phyloP scores from a whole-genome alignment of 2,797 vertebrate genomes.

The Danio kyathit region DNA sequence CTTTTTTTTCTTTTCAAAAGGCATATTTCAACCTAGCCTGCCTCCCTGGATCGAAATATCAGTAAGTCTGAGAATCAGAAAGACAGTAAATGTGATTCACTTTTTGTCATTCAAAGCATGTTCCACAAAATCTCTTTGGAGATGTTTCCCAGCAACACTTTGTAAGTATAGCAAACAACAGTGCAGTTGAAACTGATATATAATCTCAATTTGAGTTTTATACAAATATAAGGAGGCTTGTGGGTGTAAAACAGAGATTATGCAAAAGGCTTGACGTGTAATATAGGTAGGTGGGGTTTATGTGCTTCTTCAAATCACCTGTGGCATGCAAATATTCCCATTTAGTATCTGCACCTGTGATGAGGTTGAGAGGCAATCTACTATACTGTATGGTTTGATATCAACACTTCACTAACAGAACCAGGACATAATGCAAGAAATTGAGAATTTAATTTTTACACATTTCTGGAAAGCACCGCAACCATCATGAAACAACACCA shows the following conservation, averaged over 20 bases:
- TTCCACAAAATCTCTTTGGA: constrained; percentile 11
- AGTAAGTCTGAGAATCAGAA: too few relatives aligned
- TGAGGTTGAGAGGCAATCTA: not conserved
- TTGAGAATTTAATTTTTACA: not conserved
- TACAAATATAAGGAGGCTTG: not conserved
- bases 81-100: not conserved
- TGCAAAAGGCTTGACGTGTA: constrained; percentile 20
- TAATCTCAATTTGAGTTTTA: not conserved
- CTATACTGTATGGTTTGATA: constrained; percentile 1
- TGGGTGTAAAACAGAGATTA: not conserved
- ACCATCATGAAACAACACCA: constrained; percentile 22
- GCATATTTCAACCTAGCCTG: too few relatives aligned
- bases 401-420: not conserved
- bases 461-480: constrained; percentile 9
- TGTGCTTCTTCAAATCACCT: constrained; percentile 33
- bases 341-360: constrained; percentile 45
- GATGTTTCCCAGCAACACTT: constrained; percentile 9
- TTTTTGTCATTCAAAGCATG: not conserved
- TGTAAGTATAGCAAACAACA: not conserved
- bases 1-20: too few relatives aligned
- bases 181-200: not conserved
- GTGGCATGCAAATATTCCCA: constrained; percentile 43
- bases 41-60: too few relatives aligned
- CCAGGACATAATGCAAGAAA: constrained; percentile 14
- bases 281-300: constrained; percentile 28